Evolutionary conservation across 2,888 invertebrate genomes (phyloP).

Genomic region (Eubasilissa splendida): DNA sequence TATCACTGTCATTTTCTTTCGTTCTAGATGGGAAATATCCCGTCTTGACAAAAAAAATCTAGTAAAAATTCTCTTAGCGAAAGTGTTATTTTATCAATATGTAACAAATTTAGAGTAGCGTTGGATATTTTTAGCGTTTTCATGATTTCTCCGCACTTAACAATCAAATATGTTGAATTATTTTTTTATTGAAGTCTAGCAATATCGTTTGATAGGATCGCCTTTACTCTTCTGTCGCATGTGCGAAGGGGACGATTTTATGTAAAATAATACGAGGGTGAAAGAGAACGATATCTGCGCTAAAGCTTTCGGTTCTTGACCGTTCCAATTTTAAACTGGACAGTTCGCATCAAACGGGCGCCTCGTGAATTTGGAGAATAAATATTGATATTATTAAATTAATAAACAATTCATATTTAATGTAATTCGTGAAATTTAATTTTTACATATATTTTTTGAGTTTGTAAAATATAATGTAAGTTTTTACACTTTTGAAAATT

Average conservation of each 20-base stretch:
- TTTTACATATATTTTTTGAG: no score
- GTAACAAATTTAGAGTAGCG: background rate
- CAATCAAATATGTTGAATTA: background rate
- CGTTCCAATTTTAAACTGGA: conserved; percentile 58
- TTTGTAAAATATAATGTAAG: no score
- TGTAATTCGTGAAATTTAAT: no score
- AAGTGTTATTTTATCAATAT: background rate
- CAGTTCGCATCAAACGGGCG: conserved; percentile 40
- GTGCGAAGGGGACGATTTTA: conserved; percentile 22
- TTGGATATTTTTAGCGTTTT: background rate
- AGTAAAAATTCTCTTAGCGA: background rate
- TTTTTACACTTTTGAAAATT: no score
- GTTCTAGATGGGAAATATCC: conserved; percentile 6
- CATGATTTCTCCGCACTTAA: background rate
- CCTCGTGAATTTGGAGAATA: conserved; percentile 3
- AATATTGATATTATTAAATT: no score
- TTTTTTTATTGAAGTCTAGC: background rate
- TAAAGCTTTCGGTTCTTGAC: conserved; percentile 55
- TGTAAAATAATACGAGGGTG: conserved; percentile 10
- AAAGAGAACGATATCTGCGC: conserved; percentile 40
- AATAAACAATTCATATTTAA: no score
- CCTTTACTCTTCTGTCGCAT: conserved; percentile 32
- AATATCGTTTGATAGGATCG: conserved; percentile 36
- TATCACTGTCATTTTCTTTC: conserved; percentile 9
- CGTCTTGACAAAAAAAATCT: background rate